A percentile compares a stretch with the other conserved stretches of the same genome.
phyloP scores from a whole-genome alignment of 2,113 vertebrate genomes.

The Origma solitaria region DNA sequence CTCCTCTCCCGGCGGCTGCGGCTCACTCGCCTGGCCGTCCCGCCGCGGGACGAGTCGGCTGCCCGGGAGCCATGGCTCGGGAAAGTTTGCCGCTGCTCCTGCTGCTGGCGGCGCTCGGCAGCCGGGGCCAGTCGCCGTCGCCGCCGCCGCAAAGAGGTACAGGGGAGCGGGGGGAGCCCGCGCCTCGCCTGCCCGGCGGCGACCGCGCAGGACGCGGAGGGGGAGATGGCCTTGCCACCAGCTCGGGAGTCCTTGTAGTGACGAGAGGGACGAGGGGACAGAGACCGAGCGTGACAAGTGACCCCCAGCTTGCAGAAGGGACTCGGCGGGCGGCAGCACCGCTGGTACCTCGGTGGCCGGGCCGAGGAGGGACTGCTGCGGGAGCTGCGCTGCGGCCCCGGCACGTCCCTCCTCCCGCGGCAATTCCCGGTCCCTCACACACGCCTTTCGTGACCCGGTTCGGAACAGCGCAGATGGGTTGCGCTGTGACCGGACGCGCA shows the following conservation, averaged over 20 bases:
- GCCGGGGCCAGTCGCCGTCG: background rate
- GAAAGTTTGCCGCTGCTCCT: background rate
- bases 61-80: background rate
- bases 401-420: background rate
- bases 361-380: background rate
- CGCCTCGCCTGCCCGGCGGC: background rate
- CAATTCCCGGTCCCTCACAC: background rate
- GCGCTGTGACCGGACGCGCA: fast-evolving
- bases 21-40: background rate
- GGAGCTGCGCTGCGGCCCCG: background rate
- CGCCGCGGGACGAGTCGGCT: background rate
- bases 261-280: background rate
- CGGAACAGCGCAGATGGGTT: background rate
- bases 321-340: background rate
- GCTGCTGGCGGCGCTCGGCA: slow-evolving; percentile 26
- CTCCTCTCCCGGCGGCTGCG: too few relatives aligned
- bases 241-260: background rate
- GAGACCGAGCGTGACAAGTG: background rate
- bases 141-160: slow-evolving; percentile 54
- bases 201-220: background rate
- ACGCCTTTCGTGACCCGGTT: fast-evolving
- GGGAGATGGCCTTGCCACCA: background rate
- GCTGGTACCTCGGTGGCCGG: background rate
- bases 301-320: background rate
- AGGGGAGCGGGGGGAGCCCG: background rate